Evolutionary conservation across 2,888 invertebrate species (phyloP), one percentile per base, ranked within the genome.

Genomic region (Lissocephala sabroskyi): DNA sequence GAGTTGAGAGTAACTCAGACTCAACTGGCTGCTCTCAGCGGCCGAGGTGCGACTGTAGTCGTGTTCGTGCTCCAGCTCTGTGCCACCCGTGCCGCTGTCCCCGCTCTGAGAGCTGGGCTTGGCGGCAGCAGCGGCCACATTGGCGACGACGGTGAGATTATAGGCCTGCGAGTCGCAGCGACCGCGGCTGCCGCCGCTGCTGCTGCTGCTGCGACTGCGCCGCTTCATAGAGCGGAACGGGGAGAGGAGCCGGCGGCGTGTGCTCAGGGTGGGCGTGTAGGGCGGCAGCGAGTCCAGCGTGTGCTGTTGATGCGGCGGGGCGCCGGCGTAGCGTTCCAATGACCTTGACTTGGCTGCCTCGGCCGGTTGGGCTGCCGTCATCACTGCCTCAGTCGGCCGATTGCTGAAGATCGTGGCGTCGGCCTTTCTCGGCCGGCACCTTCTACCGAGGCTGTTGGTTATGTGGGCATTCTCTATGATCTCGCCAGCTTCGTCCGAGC

Each of bases 191-290:
- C 58, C 61, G 37, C 57, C 78, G 51, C 81, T 81, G 65, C 80
- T 80, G 58, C 79, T 82, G 59, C 82, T 82, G 67, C 81, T 81
- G 47, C 80, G 81, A 62, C 82, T 81, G 52, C 82, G 82, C 0
- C 79, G 71, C 50, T 81, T 81, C 56, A 81, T 61, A 1, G 81
- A 79, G 1, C 80, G 80, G 50, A 81, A 81, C 14, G 81, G 81
- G 14, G 81, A 75, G 1, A 80, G 62, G 19, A 81, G 52, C 17
- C 81, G 81, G 3, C 78, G 75, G 3, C 79, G 71, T 3, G 78
- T 67, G 41, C 60, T 68, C 46, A 75, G 39, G 0, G 70, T 79
- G 49, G 79, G 79, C 56, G 79, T 75, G 70, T 62, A 56, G 56
- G 71, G 57, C 16, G 65, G 60, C n/a, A 45, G 40, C 9, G 50